Evolutionary conservation across 2,113 vertebrate species (phyloP), one percentile per base, ranked within the genome.

Genomic region (Oxyruncus cristatus): DNA sequence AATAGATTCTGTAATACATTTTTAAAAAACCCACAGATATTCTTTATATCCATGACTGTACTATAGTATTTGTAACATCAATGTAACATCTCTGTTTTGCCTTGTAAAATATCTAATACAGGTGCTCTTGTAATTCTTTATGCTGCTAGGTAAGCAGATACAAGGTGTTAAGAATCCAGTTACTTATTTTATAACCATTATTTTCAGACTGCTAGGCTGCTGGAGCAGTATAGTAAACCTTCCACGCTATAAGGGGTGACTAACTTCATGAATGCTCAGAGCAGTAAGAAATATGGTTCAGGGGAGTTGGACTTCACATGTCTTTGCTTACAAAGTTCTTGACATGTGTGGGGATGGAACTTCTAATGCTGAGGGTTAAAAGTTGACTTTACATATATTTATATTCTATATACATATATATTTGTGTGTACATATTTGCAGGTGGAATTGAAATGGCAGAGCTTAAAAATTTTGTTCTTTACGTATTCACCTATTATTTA

Each of bases 171-270:
- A 55, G 52, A 67, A 47, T 74, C 32, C 70, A 44, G 32, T 79
- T 39, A n/a, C 0, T 1, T 49, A 15, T 86, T 83, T 91, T 66
- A 56, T 56, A 61, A 33, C 44, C 13, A 7, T 92, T 82, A 32
- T 78, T 91, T 94, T 81, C 56, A 46, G 66, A 74, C n/a, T 91
- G 28, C 39, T 80, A 52, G 49, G 59, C 49, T 93, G 75, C 59
- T 90, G 66, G 39, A 81, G 28, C 41, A 70, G 18, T 35, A 5
- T 39, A 33, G 15, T 59, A 89, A 92, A 68, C n/a, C 73, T 75
- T 24, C 21, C 61, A 47, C 86, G 33, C 33, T 56, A 2, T 55
- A 27, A 78, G 30, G 16, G 24, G n/a, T 71, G 21, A 55, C 55
- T 50, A 9, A 47, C 30, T 67, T 67, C 4, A 26, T 37, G 49